These are phyloP conservation scores for Nematostella vectensis DNA, from an alignment of 92 coral and sea anemone species.

Conservation along the genomic window DNA sequence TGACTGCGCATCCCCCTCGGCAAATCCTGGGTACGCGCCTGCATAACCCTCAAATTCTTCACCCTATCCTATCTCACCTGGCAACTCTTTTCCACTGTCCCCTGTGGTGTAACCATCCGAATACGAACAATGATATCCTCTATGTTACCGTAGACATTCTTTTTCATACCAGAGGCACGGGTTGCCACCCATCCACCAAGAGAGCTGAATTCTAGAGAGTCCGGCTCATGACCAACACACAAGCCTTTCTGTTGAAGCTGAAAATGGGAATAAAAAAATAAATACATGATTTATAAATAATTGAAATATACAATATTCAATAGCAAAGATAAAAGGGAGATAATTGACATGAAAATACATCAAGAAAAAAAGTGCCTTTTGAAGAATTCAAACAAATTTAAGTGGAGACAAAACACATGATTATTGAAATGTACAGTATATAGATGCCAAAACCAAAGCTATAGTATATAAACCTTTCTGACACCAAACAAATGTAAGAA, in stretches of 20 bases:
- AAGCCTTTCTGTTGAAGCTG: conserved; percentile 88
- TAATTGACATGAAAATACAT: too few species aligned
- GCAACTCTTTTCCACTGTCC: conserved; percentile 96
- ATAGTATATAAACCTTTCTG: too few species aligned
- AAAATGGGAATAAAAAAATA: neutral
- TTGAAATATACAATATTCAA: neutral
- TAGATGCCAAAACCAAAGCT: too few species aligned
- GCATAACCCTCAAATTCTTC: too few species aligned
- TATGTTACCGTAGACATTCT: conserved; percentile 95
- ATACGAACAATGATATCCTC: conserved; percentile 89
- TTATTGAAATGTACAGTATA: too few species aligned
- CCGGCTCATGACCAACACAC: conserved; percentile 95
- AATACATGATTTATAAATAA: neutral
- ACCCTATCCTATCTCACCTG: conserved; percentile 62
- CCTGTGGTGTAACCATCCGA: conserved; percentile 84
- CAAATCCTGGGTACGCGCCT: too few species aligned
- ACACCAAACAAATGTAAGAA: too few species aligned
- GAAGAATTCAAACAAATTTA: too few species aligned
- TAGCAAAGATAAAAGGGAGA: conserved; percentile 1
- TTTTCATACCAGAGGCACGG: conserved; percentile 98
- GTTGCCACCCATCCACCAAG: conserved; percentile 99
- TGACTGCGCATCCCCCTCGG: too few species aligned
- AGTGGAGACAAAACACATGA: too few species aligned
- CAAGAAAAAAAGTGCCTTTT: too few species aligned
- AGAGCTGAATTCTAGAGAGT: conserved; percentile 93